Evolutionary conservation across 2,888 invertebrate species (phyloP).

Genomic region (Zygothrica quintamaculata): DNA sequence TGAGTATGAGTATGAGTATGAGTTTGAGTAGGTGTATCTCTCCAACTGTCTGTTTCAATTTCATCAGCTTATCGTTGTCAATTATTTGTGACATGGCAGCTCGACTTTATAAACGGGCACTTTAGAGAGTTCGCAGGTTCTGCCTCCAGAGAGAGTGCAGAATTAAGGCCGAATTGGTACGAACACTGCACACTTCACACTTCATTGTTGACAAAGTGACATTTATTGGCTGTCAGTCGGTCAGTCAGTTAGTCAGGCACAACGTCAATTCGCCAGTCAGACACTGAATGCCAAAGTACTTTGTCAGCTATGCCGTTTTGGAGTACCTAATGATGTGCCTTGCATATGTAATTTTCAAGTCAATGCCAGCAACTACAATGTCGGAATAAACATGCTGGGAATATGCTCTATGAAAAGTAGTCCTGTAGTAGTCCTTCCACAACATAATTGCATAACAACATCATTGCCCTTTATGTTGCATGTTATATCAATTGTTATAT

Average conservation of each 20-base stretch:
- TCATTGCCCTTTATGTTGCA: constrained; percentile 29
- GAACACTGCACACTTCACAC: constrained; percentile 69
- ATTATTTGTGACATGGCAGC: constrained; percentile 69
- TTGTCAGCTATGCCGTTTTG: constrained; percentile 57
- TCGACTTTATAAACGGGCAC: constrained; percentile 72
- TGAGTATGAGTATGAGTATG: no score
- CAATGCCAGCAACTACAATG: constrained; percentile 9
- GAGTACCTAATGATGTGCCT: constrained; percentile 70
- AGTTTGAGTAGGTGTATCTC: constrained; percentile 11
- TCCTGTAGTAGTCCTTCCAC: background rate
- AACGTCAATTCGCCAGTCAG: constrained; percentile 19
- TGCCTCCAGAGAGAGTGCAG: constrained; percentile 16
- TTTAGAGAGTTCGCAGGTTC: constrained; percentile 43
- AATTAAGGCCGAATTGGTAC: constrained; percentile 32
- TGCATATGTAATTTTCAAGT: constrained; percentile 63
- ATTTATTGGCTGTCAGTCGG: constrained; percentile 71
- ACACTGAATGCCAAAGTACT: constrained; percentile 43
- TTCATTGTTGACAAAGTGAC: constrained; percentile 66
- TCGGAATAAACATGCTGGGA: constrained; percentile 7
- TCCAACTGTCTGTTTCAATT: constrained; percentile 57
- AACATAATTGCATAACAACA: constrained; percentile 49
- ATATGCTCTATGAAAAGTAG: background rate
- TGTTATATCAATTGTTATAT: constrained; percentile 28
- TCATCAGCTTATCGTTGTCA: constrained; percentile 68
- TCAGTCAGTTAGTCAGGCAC: constrained; percentile 22